Conservation (phyloP, 2,113 vertebrate species). For the Oceanites oceanicus region DNA sequence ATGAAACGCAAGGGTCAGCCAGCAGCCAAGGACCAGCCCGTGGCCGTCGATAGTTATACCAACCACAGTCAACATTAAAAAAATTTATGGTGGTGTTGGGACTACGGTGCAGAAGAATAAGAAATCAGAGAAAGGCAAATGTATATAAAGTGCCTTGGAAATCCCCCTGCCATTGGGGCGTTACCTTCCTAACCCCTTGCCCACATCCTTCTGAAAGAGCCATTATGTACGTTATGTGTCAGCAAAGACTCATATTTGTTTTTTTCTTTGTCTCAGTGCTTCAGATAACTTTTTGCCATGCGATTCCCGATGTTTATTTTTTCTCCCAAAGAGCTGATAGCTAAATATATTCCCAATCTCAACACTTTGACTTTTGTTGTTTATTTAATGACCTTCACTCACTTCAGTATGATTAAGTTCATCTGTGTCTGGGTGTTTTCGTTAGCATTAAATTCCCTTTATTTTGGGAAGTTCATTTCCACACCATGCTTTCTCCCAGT, state of each 20-base stretch:
- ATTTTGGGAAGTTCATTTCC: constrained; percentile 25
- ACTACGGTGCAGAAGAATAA: not conserved
- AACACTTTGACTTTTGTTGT: not conserved
- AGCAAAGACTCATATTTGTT: not conserved
- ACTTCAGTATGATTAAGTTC: not conserved
- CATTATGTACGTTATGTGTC: not conserved
- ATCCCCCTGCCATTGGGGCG: not conserved
- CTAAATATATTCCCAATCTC: not conserved
- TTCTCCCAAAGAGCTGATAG: not conserved
- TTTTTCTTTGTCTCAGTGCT: not conserved
- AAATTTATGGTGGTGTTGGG: not conserved
- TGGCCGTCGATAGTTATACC: not conserved
- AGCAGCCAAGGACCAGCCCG: not conserved
- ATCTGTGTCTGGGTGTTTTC: constrained; percentile 13
- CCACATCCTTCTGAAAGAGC: not conserved
- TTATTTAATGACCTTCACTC: not conserved
- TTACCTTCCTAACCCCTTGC: not conserved
- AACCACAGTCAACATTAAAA: not conserved
- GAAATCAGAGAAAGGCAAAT: not conserved
- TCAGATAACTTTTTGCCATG: not conserved
- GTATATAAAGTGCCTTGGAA: not conserved
- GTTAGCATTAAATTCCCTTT: constrained; percentile 5
- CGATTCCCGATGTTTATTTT: not conserved
- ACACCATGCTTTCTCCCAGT: not conserved
- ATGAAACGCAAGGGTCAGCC: not conserved